Percentiles rank a stretch among this genome's conserved stretches.
phyloP scores from a whole-genome alignment of 2,888 invertebrate genomes.

The Galerucella calmariensis region DNA sequence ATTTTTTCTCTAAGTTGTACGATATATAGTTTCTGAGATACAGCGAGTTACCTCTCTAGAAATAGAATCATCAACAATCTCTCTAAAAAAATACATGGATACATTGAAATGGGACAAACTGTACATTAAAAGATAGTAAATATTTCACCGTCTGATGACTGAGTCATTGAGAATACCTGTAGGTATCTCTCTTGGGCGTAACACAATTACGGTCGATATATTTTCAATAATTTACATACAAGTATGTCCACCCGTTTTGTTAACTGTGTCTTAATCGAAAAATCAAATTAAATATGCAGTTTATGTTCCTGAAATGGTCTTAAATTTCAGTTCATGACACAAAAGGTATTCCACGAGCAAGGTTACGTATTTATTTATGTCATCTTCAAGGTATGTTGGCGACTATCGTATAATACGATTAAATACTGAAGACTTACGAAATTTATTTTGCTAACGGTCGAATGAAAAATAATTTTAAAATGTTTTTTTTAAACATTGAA shows the following conservation, averaged over 20 bases:
- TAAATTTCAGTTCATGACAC: constrained; percentile 15
- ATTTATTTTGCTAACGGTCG: too few species aligned
- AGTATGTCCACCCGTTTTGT: constrained; percentile 15
- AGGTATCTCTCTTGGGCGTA: constrained; percentile 8
- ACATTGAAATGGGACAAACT: neutral
- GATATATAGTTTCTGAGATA: too few species aligned
- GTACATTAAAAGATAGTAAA: constrained; percentile 2
- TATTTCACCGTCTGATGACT: constrained; percentile 4
- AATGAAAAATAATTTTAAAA: too few species aligned
- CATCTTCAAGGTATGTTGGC: neutral
- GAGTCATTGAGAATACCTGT: constrained; percentile 9
- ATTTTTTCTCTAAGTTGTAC: too few species aligned
- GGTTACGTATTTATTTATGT: neutral
- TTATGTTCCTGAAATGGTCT: constrained; percentile 16
- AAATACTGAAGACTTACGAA: too few species aligned
- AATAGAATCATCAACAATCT: too few species aligned
- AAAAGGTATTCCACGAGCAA: neutral
- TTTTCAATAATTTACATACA: constrained; percentile 25
- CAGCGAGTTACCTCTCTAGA: too few species aligned
- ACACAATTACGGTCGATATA: constrained; percentile 23
- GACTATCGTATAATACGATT: neutral
- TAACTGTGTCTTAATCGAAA: constrained; percentile 22
- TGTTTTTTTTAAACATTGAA: too few species aligned
- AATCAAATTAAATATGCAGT: constrained; percentile 19
- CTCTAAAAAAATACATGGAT: neutral